Conservation (phyloP, 1,140 invertebrate species). For the Bombus turneri region DNA sequence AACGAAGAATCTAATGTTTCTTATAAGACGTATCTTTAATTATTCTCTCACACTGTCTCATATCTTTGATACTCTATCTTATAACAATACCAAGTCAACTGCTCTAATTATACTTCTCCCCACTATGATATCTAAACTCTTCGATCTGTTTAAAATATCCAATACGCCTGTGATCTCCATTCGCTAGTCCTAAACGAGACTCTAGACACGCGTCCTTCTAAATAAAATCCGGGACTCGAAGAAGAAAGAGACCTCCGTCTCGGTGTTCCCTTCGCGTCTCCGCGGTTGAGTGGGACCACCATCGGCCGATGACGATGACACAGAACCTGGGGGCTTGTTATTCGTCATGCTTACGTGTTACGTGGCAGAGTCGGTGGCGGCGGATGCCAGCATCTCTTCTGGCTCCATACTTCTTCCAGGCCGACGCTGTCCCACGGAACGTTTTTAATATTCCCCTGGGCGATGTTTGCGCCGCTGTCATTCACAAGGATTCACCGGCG, state of each 20-base stretch:
- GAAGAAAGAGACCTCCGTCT: background rate
- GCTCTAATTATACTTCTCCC: no score
- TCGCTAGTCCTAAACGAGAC: background rate
- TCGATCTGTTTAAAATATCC: background rate
- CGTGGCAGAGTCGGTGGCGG: constrained; percentile 42
- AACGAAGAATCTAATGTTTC: no score
- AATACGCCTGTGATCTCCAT: rapidly evolving
- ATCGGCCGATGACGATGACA: constrained; percentile 61
- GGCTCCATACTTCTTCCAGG: constrained; percentile 47
- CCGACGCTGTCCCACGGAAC: constrained; percentile 55
- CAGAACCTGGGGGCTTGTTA: constrained; percentile 72
- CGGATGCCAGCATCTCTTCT: constrained; percentile 51
- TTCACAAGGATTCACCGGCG: constrained; percentile 59
- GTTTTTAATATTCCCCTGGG: constrained; percentile 78
- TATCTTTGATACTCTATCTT: no score
- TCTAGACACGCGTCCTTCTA: background rate
- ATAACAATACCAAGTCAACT: no score
- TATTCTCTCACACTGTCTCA: no score
- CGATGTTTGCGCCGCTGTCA: constrained; percentile 74
- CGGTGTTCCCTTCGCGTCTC: background rate
- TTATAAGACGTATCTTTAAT: no score
- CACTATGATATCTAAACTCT: no score
- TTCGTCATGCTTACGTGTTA: constrained; percentile 64
- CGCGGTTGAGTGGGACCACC: background rate
- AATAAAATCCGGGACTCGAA: background rate